A percentile compares a stretch with the other conserved stretches of the same genome.
Conservation (phyloP, 2,888 invertebrate genomes). For the Leuctra nigra region DNA sequence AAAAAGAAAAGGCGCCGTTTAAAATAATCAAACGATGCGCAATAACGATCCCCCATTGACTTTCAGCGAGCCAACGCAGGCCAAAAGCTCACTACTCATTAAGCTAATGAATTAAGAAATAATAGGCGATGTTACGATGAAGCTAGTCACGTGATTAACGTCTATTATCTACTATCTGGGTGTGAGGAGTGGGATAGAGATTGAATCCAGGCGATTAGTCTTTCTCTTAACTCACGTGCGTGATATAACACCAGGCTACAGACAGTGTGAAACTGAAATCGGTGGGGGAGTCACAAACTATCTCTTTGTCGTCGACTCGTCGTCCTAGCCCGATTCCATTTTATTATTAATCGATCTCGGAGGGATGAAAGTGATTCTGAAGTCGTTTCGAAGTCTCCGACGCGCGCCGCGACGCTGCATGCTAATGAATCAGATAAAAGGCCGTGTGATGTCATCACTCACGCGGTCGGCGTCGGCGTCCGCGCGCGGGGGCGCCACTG, state of each 20-base stretch:
- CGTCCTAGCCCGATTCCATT: too few species aligned
- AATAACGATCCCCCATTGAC: constrained; percentile 1
- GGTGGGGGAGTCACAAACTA: not conserved
- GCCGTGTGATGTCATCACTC: not conserved
- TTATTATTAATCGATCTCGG: constrained; percentile 10
- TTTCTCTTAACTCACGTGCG: too few species aligned
- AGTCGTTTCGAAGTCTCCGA: constrained; percentile 9
- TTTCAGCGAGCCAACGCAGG: not conserved
- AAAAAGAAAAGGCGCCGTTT: constrained; percentile 2
- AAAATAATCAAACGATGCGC: constrained; percentile 15
- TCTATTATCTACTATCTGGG: constrained; percentile 2
- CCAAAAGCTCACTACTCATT: not conserved
- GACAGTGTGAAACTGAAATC: too few species aligned
- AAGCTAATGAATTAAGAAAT: constrained; percentile 19
- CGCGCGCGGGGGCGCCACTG: too few species aligned
- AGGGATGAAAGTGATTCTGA: constrained; percentile 12
- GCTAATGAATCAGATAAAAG: constrained; percentile 6
- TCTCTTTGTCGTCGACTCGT: constrained; percentile 12
- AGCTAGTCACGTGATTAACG: constrained; percentile 15
- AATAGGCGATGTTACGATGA: constrained; percentile 14
- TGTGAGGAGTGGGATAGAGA: not conserved
- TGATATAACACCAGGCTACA: too few species aligned
- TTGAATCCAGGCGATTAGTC: too few species aligned
- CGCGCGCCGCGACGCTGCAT: constrained; percentile 3
- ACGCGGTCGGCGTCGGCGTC: too few species aligned